Evolutionary conservation across 2,113 vertebrate species (phyloP).

Genomic region (Capreolus pygargus): DNA sequence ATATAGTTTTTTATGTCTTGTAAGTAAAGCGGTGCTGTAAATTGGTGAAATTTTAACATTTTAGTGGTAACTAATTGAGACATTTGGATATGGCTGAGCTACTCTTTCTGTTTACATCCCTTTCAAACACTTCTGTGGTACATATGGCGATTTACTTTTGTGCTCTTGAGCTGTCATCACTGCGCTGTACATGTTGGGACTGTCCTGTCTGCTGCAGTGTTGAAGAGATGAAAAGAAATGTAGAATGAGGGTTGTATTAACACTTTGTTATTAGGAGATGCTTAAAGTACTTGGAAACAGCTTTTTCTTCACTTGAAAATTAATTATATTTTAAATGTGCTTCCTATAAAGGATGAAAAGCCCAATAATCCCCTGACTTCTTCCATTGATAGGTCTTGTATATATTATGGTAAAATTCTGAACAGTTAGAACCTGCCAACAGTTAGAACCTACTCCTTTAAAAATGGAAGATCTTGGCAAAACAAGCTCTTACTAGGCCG

Average conservation of each 20-base stretch:
- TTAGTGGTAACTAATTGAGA: conserved; percentile 46
- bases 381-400: neutral
- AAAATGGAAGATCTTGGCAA: conserved; percentile 24
- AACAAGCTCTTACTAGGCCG: neutral
- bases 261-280: conserved; percentile 17
- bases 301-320: conserved; percentile 47
- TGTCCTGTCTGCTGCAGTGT: neutral
- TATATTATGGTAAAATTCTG: conserved; percentile 29
- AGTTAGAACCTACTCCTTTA: neutral
- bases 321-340: conserved; percentile 16
- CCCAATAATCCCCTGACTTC: neutral
- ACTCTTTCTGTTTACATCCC: conserved; percentile 50
- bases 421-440: neutral
- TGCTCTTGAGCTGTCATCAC: conserved; percentile 47
- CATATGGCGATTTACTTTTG: conserved; percentile 31
- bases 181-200: neutral
- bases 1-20: neutral
- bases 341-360: neutral
- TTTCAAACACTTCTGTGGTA: conserved; percentile 41
- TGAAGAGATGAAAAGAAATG: conserved; percentile 40
- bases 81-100: conserved; percentile 45
- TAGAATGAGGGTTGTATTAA: conserved; percentile 17
- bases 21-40: conserved; percentile 24
- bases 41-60: conserved; percentile 35
- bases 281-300: conserved; percentile 22